phyloP scores from a whole-genome alignment of 2,113 vertebrate species.

The Corythoichthys intestinalis region DNA sequence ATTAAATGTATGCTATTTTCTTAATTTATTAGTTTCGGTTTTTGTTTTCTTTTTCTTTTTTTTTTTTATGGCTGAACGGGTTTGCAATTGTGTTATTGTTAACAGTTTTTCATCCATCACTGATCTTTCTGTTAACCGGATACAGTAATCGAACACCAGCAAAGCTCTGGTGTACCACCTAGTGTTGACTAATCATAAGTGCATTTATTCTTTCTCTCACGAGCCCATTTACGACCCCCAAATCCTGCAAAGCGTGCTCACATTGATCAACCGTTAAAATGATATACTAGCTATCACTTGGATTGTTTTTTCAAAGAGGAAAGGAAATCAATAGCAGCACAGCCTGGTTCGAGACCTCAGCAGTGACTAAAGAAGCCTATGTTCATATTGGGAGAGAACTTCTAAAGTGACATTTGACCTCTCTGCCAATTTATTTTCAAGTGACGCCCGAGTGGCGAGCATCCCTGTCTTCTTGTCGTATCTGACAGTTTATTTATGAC shows the following conservation, averaged over 20 bases:
- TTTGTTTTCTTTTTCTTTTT: too few relatives aligned
- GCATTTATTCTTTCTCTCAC: constrained; percentile 6
- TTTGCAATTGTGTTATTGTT: too few relatives aligned
- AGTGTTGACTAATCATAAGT: constrained; percentile 36
- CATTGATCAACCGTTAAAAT: constrained; percentile 70
- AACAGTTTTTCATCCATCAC: too few relatives aligned
- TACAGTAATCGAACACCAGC: background rate
- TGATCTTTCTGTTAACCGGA: too few relatives aligned
- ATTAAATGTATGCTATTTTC: too few relatives aligned
- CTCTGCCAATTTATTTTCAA: constrained; percentile 39
- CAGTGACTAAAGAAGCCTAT: constrained; percentile 64
- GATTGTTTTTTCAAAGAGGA: constrained; percentile 64
- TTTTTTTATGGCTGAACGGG: too few relatives aligned
- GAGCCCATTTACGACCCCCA: constrained; percentile 48
- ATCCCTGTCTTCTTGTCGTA: constrained; percentile 28
- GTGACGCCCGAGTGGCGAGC: constrained; percentile 40
- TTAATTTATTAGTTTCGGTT: too few relatives aligned
- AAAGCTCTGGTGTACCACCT: constrained; percentile 61
- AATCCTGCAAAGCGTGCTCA: constrained; percentile 61
- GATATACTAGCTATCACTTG: constrained; percentile 71
- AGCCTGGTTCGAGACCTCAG: constrained; percentile 71
- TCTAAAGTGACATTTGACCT: constrained; percentile 42
- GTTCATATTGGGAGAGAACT: constrained; percentile 36
- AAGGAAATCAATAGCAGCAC: constrained; percentile 69
- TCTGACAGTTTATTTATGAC: constrained; percentile 46